Evolutionary conservation across 2,797 vertebrate genomes (phyloP).

Genomic region (Enteromius anoplus): DNA sequence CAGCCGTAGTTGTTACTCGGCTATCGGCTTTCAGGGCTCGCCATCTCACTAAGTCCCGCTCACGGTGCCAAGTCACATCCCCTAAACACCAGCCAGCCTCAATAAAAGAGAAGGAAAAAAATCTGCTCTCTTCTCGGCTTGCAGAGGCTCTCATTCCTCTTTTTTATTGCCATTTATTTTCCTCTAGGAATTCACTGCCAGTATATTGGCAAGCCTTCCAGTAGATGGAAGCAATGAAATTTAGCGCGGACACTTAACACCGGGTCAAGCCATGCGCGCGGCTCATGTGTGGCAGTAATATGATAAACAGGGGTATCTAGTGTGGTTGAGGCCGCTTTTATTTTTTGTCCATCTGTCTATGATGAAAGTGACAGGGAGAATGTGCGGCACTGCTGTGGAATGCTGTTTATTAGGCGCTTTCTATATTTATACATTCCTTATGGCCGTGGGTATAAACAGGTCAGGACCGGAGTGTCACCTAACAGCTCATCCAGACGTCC

Average conservation of each 20-base stretch:
- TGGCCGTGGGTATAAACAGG: conserved; percentile 54
- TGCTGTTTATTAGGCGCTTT: background rate
- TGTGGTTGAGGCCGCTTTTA: conserved; percentile 77
- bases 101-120: conserved; percentile 78
- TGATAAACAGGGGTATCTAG: conserved; percentile 93
- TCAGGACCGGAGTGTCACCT: conserved; percentile 56
- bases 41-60: conserved; percentile 82
- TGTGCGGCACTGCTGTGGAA: conserved; percentile 61
- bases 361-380: conserved; percentile 73
- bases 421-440: conserved; percentile 19
- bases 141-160: conserved; percentile 92
- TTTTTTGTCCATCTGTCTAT: conserved; percentile 65
- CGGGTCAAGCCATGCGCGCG: conserved; percentile 87
- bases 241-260: conserved; percentile 97
- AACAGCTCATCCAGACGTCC: conserved; percentile 37
- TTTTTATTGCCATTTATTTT: conserved; percentile 99
- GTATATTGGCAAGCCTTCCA: conserved; percentile 98
- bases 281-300: conserved; percentile 91
- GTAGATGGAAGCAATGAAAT: conserved; percentile 98
- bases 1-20: conserved; percentile 85
- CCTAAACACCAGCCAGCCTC: conserved; percentile 79
- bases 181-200: conserved; percentile 97
- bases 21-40: conserved; percentile 87
- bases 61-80: conserved; percentile 91
- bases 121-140: conserved; percentile 85